Evolutionary conservation across 2,888 invertebrate species (phyloP).

Genomic region (Carabus problematicus): DNA sequence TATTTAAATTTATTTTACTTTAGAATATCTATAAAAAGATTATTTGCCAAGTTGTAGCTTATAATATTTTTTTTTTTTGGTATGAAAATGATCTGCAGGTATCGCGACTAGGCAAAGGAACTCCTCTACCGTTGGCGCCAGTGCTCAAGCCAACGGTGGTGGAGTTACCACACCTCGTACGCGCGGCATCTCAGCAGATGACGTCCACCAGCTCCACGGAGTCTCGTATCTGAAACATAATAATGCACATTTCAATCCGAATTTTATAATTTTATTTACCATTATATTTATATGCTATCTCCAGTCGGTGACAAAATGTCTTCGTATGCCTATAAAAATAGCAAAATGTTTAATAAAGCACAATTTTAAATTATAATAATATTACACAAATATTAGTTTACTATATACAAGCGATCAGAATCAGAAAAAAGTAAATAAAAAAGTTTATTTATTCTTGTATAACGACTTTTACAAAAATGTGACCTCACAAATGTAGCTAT

Average conservation of each 20-base stretch:
- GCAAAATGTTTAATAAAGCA: too few species aligned
- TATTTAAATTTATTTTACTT: too few species aligned
- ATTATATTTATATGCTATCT: background rate
- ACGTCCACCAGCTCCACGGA: background rate
- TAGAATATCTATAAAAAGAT: too few species aligned
- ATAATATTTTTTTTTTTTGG: too few species aligned
- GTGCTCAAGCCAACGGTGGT: constrained; percentile 79
- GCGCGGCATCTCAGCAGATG: constrained; percentile 19
- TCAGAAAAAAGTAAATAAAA: too few species aligned
- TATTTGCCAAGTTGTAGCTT: too few species aligned
- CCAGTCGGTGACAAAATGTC: background rate
- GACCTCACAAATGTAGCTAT: too few species aligned
- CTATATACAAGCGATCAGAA: too few species aligned
- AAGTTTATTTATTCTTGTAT: too few species aligned
- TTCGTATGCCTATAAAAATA: background rate
- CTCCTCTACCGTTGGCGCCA: constrained; percentile 78
- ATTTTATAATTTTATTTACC: background rate
- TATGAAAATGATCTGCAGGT: constrained; percentile 30
- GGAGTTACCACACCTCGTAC: constrained; percentile 78
- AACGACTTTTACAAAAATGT: too few species aligned
- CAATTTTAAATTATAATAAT: too few species aligned
- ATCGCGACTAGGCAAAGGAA: constrained; percentile 74
- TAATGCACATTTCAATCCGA: background rate
- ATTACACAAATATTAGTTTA: too few species aligned
- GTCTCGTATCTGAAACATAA: background rate